Base-by-base conservation (phyloP, 2,797 vertebrate species). In the Australoheros facetus region DNA sequence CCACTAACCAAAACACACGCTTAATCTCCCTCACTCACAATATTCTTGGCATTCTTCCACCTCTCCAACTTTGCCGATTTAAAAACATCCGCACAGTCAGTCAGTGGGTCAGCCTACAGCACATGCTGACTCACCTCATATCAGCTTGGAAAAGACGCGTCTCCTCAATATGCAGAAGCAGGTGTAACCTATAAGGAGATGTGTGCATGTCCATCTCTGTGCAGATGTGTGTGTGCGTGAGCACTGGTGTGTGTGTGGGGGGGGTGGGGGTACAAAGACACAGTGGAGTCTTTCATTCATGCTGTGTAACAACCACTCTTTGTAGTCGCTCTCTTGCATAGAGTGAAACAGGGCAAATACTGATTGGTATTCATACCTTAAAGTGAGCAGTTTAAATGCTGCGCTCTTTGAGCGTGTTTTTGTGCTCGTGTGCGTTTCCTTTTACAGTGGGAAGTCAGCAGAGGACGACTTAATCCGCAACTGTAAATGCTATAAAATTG, bases 201-300 rank as follows among this genome's bases (percentile, higher is more conserved):
- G 76, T 71, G 80, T 85, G 78, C 8, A 6, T 48, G 51, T 80
- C 55, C 1, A 1, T 77, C 34, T 79, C 3, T 69, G 56, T 86
- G 58, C 73, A 42, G 48, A 30, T 66, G 42, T 66, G 70, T 72
- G 75, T 77, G 73, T 56, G 54, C 17, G 30, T 14, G 45, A 10
- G 57, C 19, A 56, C 28, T 60, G 72, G 51, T 71, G 79, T 66
- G 64, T 48, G 26, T 13, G 60, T 56, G 57, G 71, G 1, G 32
- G 37, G 75, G 17, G 82, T 85, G 84, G 56, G 83, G 74, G 71
- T 79, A 78, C 87, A 79, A 80, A 89, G 80, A 89, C 90, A 93
- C 90, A 93, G 88, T 91, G 85, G 87, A 87, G 91, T 92, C 92
- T 93, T 94, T 93, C 87, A 92, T 84, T 90, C 82, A 77, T 21